phyloP scores from a whole-genome alignment of 1,140 invertebrate genomes.

The Varroa destructor region DNA sequence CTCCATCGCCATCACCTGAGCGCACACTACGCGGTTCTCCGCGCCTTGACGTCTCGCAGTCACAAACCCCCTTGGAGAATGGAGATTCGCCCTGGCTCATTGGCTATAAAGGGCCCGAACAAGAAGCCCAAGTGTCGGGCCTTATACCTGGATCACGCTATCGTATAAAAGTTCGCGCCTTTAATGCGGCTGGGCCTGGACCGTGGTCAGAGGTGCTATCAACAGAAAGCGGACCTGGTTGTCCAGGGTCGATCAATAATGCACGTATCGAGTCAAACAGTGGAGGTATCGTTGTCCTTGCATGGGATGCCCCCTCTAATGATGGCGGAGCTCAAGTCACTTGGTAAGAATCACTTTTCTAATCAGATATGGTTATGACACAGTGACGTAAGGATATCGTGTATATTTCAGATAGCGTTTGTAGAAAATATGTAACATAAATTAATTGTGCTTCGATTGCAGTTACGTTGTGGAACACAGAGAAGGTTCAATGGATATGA shows the following conservation, averaged over 20 bases:
- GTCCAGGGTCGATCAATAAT: slow-evolving; percentile 51
- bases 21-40: neutral
- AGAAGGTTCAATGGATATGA: slow-evolving; percentile 4
- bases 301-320: slow-evolving; percentile 55
- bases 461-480: slow-evolving; percentile 22
- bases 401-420: too few species aligned
- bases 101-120: slow-evolving; percentile 22
- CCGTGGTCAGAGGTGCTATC: slow-evolving; percentile 52
- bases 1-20: slow-evolving; percentile 20
- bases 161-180: slow-evolving; percentile 58
- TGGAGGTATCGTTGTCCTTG: slow-evolving; percentile 52
- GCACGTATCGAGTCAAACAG: slow-evolving; percentile 48
- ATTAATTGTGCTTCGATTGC: neutral
- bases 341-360: neutral
- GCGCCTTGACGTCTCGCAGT: slow-evolving; percentile 36
- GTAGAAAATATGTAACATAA: neutral
- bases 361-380: too few species aligned
- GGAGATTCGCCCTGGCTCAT: slow-evolving; percentile 35
- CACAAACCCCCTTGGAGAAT: slow-evolving; percentile 31
- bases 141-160: slow-evolving; percentile 60
- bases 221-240: slow-evolving; percentile 34
- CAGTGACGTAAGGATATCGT: too few species aligned
- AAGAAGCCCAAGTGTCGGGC: slow-evolving; percentile 52
- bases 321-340: slow-evolving; percentile 48
- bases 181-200: slow-evolving; percentile 59